Base-by-base conservation (phyloP, 2,113 vertebrate genomes). In the Zosterops borbonicus region DNA sequence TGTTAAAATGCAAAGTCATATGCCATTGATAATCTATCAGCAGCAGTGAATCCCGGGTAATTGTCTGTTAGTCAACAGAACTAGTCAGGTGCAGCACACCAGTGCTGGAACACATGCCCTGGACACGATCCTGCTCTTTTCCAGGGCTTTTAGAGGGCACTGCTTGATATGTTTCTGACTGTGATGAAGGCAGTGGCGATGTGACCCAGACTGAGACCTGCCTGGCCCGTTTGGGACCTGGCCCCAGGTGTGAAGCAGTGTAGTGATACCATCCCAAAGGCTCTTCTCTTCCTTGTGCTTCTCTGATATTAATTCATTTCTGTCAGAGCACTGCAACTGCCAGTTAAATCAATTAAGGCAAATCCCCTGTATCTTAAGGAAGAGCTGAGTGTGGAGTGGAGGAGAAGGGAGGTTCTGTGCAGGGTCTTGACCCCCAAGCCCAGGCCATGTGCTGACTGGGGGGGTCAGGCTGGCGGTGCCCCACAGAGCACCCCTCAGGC, bases 401-500 rank as follows among this genome's bases (percentile, higher is more conserved):
- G 19, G 35, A n/a, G 42, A 75, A 56, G 6, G 46, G 56, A 84
- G 49, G 18, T n/a, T 90, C 71, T 12, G 4, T 39, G 33, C 0
- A 13, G 74, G 46, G 42, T 58, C 62, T 39, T 0, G 0, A 11
- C 11, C 11, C 23, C n/a, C 29, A 14, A 23, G 63, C 18, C 47
- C 8, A 10, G 4, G 9, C n/a, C 0, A 3, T 19, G 37, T 0
- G 1, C 25, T 3, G 13, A 39, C 63, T 39, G 65, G 25, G 31
- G 12, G 0, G 2, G 13, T 50, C 25, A 33, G 79, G 39, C 37
- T 1, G 10, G 35, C 0, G 4, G 3, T 44, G 22, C 28, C 1
- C 28, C 1, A 1, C 1, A 8, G 25, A 31, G 31, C 2, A 0
- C 9, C 44, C 14, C 37, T 46, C 1, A 3, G 6, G 28, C 28